A percentile compares a stretch with the other conserved stretches of the same genome.
These are phyloP conservation scores for Heliconius aoede DNA, from an alignment of 2,888 invertebrate genomes.

Conservation along the genomic window DNA sequence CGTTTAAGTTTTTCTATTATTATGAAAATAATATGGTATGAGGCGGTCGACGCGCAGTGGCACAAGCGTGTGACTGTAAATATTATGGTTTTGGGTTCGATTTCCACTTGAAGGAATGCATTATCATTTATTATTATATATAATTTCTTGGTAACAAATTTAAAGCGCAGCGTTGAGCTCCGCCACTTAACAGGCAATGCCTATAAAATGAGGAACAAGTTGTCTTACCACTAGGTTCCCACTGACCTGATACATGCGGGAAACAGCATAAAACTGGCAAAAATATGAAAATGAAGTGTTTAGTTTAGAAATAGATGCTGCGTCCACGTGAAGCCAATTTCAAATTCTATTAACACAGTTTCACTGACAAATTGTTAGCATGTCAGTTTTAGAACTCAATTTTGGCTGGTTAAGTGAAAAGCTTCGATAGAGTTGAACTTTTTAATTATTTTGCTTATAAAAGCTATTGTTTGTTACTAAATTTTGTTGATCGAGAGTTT, in stretches of 20 bases:
- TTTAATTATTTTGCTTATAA: background rate
- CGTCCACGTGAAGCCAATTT: background rate
- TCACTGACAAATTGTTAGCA: constrained; percentile 1
- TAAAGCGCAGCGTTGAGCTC: no score
- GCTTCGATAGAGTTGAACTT: background rate
- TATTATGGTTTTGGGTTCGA: no score
- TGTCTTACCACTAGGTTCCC: no score
- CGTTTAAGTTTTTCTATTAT: background rate
- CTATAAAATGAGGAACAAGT: no score
- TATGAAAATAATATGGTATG: background rate
- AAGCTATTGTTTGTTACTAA: background rate
- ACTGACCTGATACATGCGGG: no score
- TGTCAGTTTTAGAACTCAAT: constrained; percentile 1
- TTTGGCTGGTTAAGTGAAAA: background rate
- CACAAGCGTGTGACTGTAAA: no score
- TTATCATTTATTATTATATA: no score
- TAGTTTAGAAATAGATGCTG: background rate
- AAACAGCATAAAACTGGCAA: no score
- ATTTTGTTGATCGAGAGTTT: background rate
- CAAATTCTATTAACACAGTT: constrained; percentile 6
- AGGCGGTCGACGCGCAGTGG: no score
- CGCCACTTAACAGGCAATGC: no score
- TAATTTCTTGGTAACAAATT: no score
- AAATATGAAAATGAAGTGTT: constrained; percentile 1
- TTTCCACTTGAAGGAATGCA: no score